These are phyloP conservation scores for Caretta caretta DNA, from an alignment of 2,113 vertebrate species.

Conservation along the genomic window DNA sequence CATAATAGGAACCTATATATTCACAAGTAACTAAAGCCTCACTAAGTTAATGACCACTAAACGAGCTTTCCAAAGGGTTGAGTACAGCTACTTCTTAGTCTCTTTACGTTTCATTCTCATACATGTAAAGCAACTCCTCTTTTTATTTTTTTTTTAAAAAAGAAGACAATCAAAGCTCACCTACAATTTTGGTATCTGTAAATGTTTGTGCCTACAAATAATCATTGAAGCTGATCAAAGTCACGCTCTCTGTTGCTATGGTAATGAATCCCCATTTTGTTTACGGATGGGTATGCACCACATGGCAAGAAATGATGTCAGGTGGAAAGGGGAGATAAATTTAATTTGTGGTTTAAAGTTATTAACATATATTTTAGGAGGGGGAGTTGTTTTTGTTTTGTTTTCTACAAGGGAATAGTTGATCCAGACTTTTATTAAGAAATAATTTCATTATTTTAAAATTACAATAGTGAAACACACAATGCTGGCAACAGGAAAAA, in stretches of 20 bases:
- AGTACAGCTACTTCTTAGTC: slow-evolving; percentile 2
- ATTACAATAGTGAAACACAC: background rate
- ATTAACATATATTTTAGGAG: slow-evolving; percentile 75
- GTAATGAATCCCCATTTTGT: slow-evolving; percentile 81
- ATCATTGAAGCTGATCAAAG: slow-evolving; percentile 84
- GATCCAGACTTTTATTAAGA: slow-evolving; percentile 33
- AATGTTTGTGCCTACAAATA: slow-evolving; percentile 79
- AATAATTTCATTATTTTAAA: slow-evolving; percentile 52
- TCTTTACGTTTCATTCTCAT: background rate
- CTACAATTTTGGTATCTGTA: slow-evolving; percentile 77
- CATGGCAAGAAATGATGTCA: slow-evolving; percentile 78
- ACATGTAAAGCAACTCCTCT: slow-evolving; percentile 29
- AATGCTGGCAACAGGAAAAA: background rate
- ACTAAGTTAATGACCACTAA: background rate
- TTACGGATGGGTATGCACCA: slow-evolving; percentile 77
- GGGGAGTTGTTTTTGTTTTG: slow-evolving; percentile 11
- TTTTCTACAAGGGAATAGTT: slow-evolving; percentile 50
- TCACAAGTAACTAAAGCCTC: slow-evolving; percentile 25
- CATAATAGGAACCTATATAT: background rate
- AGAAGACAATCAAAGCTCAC: slow-evolving; percentile 67
- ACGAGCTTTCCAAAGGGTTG: background rate
- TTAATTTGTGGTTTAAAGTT: slow-evolving; percentile 80
- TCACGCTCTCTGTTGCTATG: slow-evolving; percentile 79
- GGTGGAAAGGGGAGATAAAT: slow-evolving; percentile 79
- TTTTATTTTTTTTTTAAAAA: background rate